These are phyloP conservation scores for Hyperopisus bebe DNA, from an alignment of 2,113 vertebrate species.

Conservation along the genomic window DNA sequence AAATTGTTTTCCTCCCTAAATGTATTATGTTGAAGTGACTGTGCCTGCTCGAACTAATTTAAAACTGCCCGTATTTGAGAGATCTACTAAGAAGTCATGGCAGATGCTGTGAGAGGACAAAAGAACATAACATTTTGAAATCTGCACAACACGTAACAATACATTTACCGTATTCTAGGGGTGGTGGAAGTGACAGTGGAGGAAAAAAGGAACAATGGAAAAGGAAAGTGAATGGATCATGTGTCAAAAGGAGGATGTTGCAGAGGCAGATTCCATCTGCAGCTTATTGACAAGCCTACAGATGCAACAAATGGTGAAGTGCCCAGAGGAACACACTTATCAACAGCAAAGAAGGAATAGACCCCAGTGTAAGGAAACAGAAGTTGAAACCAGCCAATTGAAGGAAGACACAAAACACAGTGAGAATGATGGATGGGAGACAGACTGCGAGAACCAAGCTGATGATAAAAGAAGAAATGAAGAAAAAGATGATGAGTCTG, in stretches of 20 bases:
- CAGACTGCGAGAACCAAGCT: not conserved
- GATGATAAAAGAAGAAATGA: not conserved
- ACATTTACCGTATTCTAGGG: not conserved
- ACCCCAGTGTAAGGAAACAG: not conserved
- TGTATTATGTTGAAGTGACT: not conserved
- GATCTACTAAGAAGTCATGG: not conserved
- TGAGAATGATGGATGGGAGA: not conserved
- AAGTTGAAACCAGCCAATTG: not conserved
- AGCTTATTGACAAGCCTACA: not conserved
- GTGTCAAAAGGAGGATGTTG: not conserved
- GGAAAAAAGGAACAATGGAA: not conserved
- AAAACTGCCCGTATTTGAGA: not conserved
- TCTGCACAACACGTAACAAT: not conserved
- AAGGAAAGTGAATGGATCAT: not conserved
- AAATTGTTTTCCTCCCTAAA: not conserved
- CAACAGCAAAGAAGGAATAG: not conserved
- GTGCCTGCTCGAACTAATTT: not conserved
- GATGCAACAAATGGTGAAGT: not conserved
- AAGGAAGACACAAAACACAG: not conserved
- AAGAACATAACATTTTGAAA: not conserved
- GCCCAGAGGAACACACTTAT: not conserved
- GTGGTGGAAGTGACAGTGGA: not conserved
- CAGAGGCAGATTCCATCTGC: not conserved
- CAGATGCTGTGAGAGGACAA: not conserved
- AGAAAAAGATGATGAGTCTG: not conserved